These are phyloP conservation scores for Phalacrocorax brasilianus DNA, from an alignment of 2,113 vertebrate species.

Conservation along the genomic window DNA sequence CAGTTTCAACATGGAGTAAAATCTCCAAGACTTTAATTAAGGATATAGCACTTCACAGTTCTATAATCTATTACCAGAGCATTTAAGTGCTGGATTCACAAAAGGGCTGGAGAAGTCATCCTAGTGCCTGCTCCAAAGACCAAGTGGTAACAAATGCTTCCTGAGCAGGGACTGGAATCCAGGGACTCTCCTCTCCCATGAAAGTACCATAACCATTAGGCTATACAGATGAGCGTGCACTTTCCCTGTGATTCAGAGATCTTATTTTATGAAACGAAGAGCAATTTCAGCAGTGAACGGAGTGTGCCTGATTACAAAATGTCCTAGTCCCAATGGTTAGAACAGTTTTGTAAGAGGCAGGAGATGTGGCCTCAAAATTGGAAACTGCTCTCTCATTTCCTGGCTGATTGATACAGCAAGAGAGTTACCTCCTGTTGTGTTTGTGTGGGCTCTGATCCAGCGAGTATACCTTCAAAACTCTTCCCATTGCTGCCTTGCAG, in stretches of 20 bases:
- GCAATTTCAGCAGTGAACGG: not conserved
- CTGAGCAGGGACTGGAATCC: not conserved
- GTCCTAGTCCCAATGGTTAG: not conserved
- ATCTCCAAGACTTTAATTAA: not conserved
- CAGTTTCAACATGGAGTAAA: not conserved
- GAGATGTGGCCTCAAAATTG: not conserved
- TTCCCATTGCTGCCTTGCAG: not conserved
- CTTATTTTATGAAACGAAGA: constrained; percentile 5
- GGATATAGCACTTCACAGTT: not conserved
- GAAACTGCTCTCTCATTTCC: not conserved
- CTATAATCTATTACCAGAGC: not conserved
- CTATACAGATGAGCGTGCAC: not conserved
- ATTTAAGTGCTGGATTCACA: not conserved
- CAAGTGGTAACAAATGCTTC: not conserved
- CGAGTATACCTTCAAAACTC: not conserved
- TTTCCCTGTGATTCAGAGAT: not conserved
- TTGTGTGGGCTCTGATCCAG: not conserved
- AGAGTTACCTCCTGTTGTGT: not conserved
- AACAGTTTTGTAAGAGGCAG: not conserved
- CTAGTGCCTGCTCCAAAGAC: not conserved
- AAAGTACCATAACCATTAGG: not conserved
- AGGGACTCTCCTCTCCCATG: not conserved
- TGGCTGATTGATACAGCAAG: not conserved
- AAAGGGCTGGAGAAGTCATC: not conserved
- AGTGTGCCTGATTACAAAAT: not conserved